Conservation (phyloP, 2,888 invertebrate species). For the Melanostoma mellinum region DNA sequence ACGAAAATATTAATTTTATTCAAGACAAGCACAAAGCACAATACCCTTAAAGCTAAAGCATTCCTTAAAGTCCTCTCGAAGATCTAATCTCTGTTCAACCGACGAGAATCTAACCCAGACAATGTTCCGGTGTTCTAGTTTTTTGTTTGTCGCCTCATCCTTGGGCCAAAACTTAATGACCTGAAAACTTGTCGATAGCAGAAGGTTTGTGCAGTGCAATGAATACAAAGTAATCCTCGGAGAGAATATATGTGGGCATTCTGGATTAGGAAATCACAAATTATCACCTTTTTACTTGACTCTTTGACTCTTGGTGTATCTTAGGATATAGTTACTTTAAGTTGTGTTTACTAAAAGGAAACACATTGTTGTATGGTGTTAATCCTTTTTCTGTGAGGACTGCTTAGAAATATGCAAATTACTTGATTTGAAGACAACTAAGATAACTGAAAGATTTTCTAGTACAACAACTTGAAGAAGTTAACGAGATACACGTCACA, state of each 20-base stretch:
- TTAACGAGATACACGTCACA: neutral
- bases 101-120: slow-evolving; percentile 41
- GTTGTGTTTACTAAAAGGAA: slow-evolving; percentile 21
- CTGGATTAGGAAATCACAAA: slow-evolving; percentile 70
- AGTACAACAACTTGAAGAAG: slow-evolving; percentile 1
- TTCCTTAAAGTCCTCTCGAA: slow-evolving; percentile 43
- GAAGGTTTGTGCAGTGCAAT: slow-evolving; percentile 60
- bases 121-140: slow-evolving; percentile 62
- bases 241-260: slow-evolving; percentile 53
- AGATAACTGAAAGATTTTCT: slow-evolving; percentile 3
- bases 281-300: slow-evolving; percentile 62
- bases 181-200: slow-evolving; percentile 82
- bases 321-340: slow-evolving; percentile 34
- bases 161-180: slow-evolving; percentile 79
- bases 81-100: slow-evolving; percentile 52
- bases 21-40: slow-evolving; percentile 37
- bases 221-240: slow-evolving; percentile 57
- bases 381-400: slow-evolving; percentile 47
- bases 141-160: slow-evolving; percentile 58
- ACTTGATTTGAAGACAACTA: neutral
- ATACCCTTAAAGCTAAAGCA: slow-evolving; percentile 21
- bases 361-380: slow-evolving; percentile 43
- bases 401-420: slow-evolving; percentile 69
- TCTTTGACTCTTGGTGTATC: slow-evolving; percentile 13
- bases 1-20: slow-evolving; percentile 57